Percentiles rank a stretch among this genome's conserved stretches.
Conservation (phyloP, 2,113 vertebrate genomes). For the Pantherophis guttatus region DNA sequence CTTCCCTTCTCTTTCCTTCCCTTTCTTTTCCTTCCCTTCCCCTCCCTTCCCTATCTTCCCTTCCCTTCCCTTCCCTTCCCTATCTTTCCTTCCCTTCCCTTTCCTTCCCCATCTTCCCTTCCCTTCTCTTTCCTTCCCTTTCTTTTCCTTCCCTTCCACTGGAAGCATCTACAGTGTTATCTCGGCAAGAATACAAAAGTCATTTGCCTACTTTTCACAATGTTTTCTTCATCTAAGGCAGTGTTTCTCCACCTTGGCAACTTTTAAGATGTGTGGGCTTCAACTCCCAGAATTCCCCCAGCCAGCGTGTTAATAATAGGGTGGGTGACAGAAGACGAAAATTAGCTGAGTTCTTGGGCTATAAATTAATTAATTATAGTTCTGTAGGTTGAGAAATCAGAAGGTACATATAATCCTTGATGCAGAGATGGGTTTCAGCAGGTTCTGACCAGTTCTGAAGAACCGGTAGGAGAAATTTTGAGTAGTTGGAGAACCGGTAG, state of each 20-base stretch:
- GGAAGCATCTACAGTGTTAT: neutral
- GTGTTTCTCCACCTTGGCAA: neutral
- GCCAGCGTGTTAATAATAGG: neutral
- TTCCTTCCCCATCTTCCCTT: too few relatives aligned
- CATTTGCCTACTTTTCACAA: neutral
- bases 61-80: too few relatives aligned
- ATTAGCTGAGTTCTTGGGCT: neutral
- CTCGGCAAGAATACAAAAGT: neutral
- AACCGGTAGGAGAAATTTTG: too few relatives aligned
- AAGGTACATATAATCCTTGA: neutral
- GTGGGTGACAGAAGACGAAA: neutral
- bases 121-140: too few relatives aligned
- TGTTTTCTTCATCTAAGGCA: neutral
- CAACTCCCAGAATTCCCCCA: neutral
- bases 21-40: too few relatives aligned
- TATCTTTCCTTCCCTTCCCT: too few relatives aligned
- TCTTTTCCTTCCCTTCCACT: neutral
- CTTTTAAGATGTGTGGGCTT: neutral
- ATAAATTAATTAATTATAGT: neutral
- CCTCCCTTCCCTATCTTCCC: too few relatives aligned
- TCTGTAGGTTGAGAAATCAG: neutral
- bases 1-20: too few relatives aligned
- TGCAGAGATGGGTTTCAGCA: too few relatives aligned
- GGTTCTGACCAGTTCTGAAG: too few relatives aligned
- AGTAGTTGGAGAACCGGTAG: too few relatives aligned